Evolutionary conservation across 1,140 invertebrate genomes (phyloP).

Genomic region (Brachionus plicatilis): DNA sequence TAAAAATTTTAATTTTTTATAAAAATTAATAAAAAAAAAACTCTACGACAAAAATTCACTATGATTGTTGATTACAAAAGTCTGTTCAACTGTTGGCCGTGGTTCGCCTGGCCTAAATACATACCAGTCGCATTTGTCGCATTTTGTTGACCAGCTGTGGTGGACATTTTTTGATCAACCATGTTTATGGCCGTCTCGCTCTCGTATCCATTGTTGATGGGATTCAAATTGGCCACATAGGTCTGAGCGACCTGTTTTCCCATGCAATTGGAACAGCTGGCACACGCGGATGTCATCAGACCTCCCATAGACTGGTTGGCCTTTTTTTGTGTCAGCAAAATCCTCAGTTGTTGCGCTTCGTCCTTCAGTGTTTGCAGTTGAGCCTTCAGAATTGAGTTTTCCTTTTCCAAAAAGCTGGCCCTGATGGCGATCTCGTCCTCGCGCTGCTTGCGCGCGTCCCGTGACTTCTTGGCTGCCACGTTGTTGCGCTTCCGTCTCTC

Average conservation of each 20-base stretch:
- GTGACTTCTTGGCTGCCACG: constrained; percentile 79
- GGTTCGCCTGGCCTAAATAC: background rate
- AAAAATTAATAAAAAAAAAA: constrained; percentile 10
- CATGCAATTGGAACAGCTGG: constrained; percentile 32
- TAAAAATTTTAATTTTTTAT: constrained; percentile 16
- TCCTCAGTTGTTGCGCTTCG: constrained; percentile 62
- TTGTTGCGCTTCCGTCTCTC: constrained; percentile 79
- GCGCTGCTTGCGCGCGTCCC: constrained; percentile 73
- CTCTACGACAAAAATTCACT: background rate
- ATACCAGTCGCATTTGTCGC: background rate
- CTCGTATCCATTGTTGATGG: background rate
- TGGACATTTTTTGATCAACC: background rate
- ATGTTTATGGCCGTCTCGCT: background rate
- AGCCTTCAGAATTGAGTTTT: constrained; percentile 73
- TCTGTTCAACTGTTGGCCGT: background rate
- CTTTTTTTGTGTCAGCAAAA: constrained; percentile 31
- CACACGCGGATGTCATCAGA: background rate
- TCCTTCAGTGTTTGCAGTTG: constrained; percentile 73
- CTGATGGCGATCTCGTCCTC: constrained; percentile 75
- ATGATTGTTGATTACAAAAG: background rate
- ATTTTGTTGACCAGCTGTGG: background rate
- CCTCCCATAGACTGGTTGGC: constrained; percentile 11
- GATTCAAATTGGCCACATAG: background rate
- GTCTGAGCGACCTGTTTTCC: background rate
- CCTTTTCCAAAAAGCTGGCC: constrained; percentile 73